Base-by-base conservation (phyloP, 1,140 invertebrate species). In the Condylostylus longicornis region DNA sequence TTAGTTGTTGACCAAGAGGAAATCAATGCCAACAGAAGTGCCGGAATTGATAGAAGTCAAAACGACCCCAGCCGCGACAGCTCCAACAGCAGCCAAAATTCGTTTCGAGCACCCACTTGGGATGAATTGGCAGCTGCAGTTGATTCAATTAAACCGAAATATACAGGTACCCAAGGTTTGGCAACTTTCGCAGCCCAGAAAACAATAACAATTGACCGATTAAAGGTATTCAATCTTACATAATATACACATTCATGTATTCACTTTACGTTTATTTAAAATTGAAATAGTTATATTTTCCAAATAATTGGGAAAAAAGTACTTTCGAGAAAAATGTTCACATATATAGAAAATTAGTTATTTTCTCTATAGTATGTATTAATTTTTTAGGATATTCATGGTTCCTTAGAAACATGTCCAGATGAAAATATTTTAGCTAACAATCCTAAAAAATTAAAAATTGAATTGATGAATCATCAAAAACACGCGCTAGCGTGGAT, bases 401-500 rank as follows among this genome's bases (percentile, higher is more conserved):
- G 70, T 42, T 82, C 80, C 0, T 56, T 86, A 15, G 63, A 66
- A 18, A 67, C 67, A 5, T 71, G 75, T 31, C 81, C 84, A 2
- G 49, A 59, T 1, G 74, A 76, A 41, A 49, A 72, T 30, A 58
- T 68, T 14, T 53, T 66, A 32, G 68, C 69, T 0, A 56, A 69
- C 13, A 72, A 77, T 50, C 83, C 84, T 0, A 46, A 48, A 22
- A 72, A 70, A 1, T 53, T 93, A 1, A 71, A 64, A 45, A 67
- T 82, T 1, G 15, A 58, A 15, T 62, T 97, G 3, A 84, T 94
- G 82, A 60, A 69, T 3, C 89, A 96, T 65, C 93, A 96, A 58
- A 69, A 74, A 46, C 74, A 83, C 48, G 90, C 85, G 2, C 61
- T 96, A 0, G 71, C 79, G 9, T 97, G 91, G 90, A 63, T 96